Evolutionary conservation across 2,113 vertebrate genomes (phyloP).

Genomic region (Eleginops maclovinus): DNA sequence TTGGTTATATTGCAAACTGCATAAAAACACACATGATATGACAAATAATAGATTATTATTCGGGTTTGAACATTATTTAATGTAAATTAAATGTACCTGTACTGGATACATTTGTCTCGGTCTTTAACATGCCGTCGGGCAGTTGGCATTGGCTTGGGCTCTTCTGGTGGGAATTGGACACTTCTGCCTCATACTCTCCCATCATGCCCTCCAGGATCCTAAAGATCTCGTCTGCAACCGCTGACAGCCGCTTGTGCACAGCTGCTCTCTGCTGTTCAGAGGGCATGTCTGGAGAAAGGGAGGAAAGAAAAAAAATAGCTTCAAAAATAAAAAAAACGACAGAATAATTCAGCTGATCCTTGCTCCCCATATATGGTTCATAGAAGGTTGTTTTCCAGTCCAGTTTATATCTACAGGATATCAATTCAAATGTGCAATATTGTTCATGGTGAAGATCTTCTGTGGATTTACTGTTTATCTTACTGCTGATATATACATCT

Average conservation of each 20-base stretch:
- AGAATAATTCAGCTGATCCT: background rate
- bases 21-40: background rate
- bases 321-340: background rate
- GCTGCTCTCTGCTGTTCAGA: slow-evolving; percentile 23
- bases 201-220: slow-evolving; percentile 31
- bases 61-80: no score
- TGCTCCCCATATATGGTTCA: background rate
- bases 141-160: background rate
- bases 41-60: no score
- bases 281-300: slow-evolving; percentile 8
- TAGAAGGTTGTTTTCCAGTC: background rate
- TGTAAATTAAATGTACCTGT: background rate
- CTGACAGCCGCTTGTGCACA: background rate
- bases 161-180: background rate
- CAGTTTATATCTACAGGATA: no score
- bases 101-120: background rate
- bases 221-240: slow-evolving; percentile 33
- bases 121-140: background rate
- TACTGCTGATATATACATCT: no score
- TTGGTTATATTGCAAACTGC: background rate
- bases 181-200: background rate
- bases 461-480: no score
- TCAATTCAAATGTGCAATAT: no score
- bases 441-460: no score
- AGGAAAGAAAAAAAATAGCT: background rate